Base-by-base conservation (phyloP, 2,797 vertebrate species). In the Rhodeus uyekii region DNA sequence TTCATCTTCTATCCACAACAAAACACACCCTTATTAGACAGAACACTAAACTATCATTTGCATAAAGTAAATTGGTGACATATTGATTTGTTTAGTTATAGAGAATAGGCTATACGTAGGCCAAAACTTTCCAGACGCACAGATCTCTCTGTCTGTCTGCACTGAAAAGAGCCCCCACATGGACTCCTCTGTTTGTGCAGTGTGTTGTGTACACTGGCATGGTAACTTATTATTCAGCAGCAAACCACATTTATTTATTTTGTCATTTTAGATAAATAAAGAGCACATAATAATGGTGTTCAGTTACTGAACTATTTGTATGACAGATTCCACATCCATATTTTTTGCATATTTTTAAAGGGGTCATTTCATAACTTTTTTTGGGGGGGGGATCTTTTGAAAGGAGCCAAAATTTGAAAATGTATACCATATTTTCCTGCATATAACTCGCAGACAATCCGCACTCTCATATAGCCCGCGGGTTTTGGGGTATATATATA, bases 1-100 rank as follows among this genome's bases (percentile, higher is more conserved):
- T 38, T 58, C 13, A 60, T 58, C 8, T 58, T 44, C 19, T 69
- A 69, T 50, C 55, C 68, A 80, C 24, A 58, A 61, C 78, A 80
- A 72, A 61, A 44, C 67, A 61, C 63, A 18, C 38, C 38, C 24
- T 69, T 42, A 24, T 80, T 50, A 81, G n/a, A 53, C 6, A 42
- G 58, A 65, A 61, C 19, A 48, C 50, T 44, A 61, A 71, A 46
- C 34, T 48, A 72, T 46, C 2, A 71, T 61, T 79, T 38, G 48
- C 27, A 27, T 27, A 60, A 61, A 72, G 38, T 76, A 44, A 55
- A 74, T 24, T 42, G 36, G 69, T 48, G 34, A 14, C 44, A 42
- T 39, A 39, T 73, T 27, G 32, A 74, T 81, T 81, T 34, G 29
- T 22, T 44, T 32, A 72, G n/a, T 68, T 67, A 27, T 29, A 55